Evolutionary conservation across 2,113 vertebrate genomes (phyloP).

Genomic region (Pterocles burchelli): DNA sequence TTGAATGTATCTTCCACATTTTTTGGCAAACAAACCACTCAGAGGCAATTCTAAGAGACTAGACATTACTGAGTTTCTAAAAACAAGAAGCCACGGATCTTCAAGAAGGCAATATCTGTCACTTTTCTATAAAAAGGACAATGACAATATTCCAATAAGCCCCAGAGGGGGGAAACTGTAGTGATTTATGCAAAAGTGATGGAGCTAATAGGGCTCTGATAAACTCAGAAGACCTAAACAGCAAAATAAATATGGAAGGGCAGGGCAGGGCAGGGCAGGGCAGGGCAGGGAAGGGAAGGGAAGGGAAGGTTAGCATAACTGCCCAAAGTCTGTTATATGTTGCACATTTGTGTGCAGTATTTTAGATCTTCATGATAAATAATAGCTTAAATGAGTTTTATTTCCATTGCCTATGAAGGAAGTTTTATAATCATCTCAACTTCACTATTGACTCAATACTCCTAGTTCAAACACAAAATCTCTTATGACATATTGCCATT

Average conservation of each 20-base stretch:
- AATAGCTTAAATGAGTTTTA: background rate
- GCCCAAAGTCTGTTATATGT: background rate
- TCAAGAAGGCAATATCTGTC: background rate
- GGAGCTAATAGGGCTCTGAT: background rate
- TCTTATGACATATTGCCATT: background rate
- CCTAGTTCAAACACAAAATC: background rate
- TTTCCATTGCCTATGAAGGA: background rate
- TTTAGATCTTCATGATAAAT: background rate
- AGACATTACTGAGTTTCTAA: background rate
- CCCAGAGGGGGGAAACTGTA: background rate
- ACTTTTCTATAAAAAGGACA: background rate
- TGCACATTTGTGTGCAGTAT: background rate
- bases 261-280: no score
- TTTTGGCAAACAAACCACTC: background rate
- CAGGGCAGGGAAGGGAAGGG: no score
- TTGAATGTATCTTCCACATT: background rate
- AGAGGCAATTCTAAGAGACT: background rate
- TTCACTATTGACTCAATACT: background rate
- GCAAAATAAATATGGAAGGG: background rate
- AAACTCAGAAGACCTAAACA: background rate
- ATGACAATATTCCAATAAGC: background rate
- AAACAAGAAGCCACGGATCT: background rate
- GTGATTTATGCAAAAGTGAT: background rate
- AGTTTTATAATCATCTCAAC: background rate
- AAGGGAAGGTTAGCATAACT: background rate